These are phyloP conservation scores for Artibeus jamaicensis DNA, from an alignment of 2,797 vertebrate genomes.

Conservation along the genomic window DNA sequence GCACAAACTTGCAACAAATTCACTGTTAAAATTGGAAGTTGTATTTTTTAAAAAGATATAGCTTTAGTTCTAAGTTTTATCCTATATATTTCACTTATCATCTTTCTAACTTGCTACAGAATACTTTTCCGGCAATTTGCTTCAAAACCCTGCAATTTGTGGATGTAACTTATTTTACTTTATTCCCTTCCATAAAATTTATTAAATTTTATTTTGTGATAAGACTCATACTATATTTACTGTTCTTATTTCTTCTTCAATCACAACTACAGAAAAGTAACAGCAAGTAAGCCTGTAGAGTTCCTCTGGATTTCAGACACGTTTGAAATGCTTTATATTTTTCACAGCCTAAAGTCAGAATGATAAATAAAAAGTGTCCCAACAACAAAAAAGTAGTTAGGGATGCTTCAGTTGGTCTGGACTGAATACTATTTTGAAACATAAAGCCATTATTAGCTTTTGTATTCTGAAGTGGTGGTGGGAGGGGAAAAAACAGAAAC, in stretches of 20 bases:
- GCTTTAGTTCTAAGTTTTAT: conserved; percentile 71
- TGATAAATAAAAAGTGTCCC: conserved; percentile 56
- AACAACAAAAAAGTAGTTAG: neutral
- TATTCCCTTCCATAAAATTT: conserved; percentile 57
- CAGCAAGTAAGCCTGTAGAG: conserved; percentile 42
- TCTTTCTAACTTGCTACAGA: conserved; percentile 78
- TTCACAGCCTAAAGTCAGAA: conserved; percentile 69
- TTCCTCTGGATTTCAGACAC: conserved; percentile 44
- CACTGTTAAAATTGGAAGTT: conserved; percentile 75
- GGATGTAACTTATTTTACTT: conserved; percentile 71
- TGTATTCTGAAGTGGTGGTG: conserved; percentile 43
- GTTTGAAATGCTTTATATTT: conserved; percentile 32
- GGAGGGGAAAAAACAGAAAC: conserved; percentile 25
- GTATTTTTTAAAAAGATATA: conserved; percentile 69
- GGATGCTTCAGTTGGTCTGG: conserved; percentile 20
- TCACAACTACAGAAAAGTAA: conserved; percentile 46
- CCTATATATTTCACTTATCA: conserved; percentile 72
- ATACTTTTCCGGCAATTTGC: conserved; percentile 70
- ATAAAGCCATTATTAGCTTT: conserved; percentile 54
- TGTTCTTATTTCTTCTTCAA: conserved; percentile 70
- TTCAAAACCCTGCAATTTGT: conserved; percentile 75
- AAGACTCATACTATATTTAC: conserved; percentile 62
- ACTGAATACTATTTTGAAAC: conserved; percentile 21
- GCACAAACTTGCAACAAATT: conserved; percentile 83
- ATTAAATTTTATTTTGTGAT: conserved; percentile 65